Base-by-base conservation (phyloP, 64 coral and sea anemone species). In the Porites lutea region DNA sequence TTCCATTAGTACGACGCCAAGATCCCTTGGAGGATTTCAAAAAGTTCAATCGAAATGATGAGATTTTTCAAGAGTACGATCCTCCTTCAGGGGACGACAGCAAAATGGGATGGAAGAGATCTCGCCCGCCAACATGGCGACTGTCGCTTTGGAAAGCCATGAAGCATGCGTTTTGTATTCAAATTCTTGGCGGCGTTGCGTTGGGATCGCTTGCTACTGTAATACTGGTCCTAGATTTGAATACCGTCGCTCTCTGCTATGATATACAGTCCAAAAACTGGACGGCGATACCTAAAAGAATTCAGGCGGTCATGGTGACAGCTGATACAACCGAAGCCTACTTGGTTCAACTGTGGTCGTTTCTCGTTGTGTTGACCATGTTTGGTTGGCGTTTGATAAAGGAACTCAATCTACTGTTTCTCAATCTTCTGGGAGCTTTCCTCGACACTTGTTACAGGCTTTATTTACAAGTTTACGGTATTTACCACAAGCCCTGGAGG, bases 401-500 rank as follows among this genome's bases (percentile, higher is more conserved):
- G 59, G 13, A 89, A 15, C 71, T 96, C 0, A 84, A 92, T 37
- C 52, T 96, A n/a, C 11, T 96, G 58, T 57, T 73, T 3, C 70
- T 96, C 13, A 96, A 92, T 78, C 63, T 96, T 13, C 48, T 92
- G 18, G 86, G 16, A 16, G 82, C 90, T n/a, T 93, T 90, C 13
- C 45, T 78, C 13, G 95, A 96, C 63, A 77, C 91, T 59, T 63
- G 63, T 3, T 96, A 96, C 78, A 49, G 94, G 21, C 78, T 96
- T n/a, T 75, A 73, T 5, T 89, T 92, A 15, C 94, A 96, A 67
- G 65, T 92, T 14, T 96, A 71, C 67, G 94, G 77, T 1, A 83
- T 96, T n/a, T 96, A 96, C 78, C 78, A 91, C 18, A 88, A 22
- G 13, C 43, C 48, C 18, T 96, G 95, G 95, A 96, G 86, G 95